These are phyloP conservation scores for Plebejus melissa DNA, from an alignment of 2,888 invertebrate species.

Conservation along the genomic window DNA sequence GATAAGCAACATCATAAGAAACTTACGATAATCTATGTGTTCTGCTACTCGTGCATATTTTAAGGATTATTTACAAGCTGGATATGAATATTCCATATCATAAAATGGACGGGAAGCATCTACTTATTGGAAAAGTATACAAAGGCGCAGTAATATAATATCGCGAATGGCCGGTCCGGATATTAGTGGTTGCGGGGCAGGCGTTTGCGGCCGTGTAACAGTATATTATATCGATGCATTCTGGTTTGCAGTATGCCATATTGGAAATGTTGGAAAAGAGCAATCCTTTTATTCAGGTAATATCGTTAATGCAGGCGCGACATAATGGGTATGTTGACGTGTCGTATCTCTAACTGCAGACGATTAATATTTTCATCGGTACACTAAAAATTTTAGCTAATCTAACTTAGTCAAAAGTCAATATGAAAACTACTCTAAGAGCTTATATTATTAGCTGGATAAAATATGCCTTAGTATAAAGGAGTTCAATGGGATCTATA, in stretches of 20 bases:
- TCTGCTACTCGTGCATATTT: neutral
- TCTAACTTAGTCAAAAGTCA: no score
- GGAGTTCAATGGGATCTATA: no score
- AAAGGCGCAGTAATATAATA: slow-evolving; percentile 16
- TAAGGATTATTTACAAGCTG: neutral
- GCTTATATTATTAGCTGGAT: no score
- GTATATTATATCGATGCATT: slow-evolving; percentile 20
- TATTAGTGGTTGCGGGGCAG: neutral
- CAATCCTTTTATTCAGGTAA: slow-evolving; percentile 2
- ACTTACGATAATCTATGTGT: neutral
- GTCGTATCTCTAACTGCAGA: neutral
- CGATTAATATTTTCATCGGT: neutral
- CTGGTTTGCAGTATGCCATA: slow-evolving; percentile 22
- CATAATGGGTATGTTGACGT: neutral
- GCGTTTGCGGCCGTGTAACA: slow-evolving; percentile 26
- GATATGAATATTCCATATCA: neutral
- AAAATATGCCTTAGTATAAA: no score
- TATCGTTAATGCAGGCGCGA: neutral
- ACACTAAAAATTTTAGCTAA: no score
- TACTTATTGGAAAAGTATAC: slow-evolving; percentile 4
- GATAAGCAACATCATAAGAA: neutral
- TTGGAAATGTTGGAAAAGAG: slow-evolving; percentile 13
- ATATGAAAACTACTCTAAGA: no score
- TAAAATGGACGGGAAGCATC: neutral
- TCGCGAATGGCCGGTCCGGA: slow-evolving; percentile 5